phyloP scores from a whole-genome alignment of 1,140 invertebrate species.

The Cephus cinctus region DNA sequence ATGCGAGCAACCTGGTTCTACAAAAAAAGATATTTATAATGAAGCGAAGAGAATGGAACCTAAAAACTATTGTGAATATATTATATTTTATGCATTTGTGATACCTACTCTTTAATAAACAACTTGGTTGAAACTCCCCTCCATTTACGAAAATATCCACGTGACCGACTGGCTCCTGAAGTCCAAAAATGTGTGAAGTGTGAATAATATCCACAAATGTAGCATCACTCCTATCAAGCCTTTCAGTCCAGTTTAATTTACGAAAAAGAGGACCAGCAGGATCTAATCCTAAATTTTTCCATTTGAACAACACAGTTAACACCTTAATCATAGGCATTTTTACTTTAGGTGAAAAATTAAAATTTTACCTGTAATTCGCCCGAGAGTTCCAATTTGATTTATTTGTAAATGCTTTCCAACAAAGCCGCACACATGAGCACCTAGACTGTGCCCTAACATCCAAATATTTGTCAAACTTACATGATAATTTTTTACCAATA shows the following conservation, averaged over 20 bases:
- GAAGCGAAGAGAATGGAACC: neutral
- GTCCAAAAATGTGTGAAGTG: constrained; percentile 59
- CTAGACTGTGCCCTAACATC: constrained; percentile 51
- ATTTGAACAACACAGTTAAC: too few species aligned
- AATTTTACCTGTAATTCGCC: constrained; percentile 26
- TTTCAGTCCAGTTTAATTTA: constrained; percentile 51
- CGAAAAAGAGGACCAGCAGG: constrained; percentile 57
- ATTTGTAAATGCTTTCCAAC: constrained; percentile 51
- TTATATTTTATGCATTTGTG: neutral
- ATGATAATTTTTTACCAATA: constrained; percentile 16
- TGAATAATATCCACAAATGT: constrained; percentile 69
- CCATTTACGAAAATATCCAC: constrained; percentile 53
- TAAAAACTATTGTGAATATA: neutral
- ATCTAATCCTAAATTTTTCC: constrained; percentile 56
- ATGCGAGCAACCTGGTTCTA: constrained; percentile 2
- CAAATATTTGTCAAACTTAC: constrained; percentile 38
- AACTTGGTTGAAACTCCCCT: neutral
- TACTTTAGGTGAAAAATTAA: too few species aligned
- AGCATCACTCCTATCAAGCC: constrained; percentile 65
- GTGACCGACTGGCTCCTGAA: constrained; percentile 51
- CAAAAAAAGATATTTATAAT: neutral
- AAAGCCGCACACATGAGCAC: constrained; percentile 50
- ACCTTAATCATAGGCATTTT: too few species aligned
- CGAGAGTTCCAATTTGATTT: constrained; percentile 39
- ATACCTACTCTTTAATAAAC: constrained; percentile 1